phyloP scores from a whole-genome alignment of 2,888 invertebrate species.

The Archips xylosteana region DNA sequence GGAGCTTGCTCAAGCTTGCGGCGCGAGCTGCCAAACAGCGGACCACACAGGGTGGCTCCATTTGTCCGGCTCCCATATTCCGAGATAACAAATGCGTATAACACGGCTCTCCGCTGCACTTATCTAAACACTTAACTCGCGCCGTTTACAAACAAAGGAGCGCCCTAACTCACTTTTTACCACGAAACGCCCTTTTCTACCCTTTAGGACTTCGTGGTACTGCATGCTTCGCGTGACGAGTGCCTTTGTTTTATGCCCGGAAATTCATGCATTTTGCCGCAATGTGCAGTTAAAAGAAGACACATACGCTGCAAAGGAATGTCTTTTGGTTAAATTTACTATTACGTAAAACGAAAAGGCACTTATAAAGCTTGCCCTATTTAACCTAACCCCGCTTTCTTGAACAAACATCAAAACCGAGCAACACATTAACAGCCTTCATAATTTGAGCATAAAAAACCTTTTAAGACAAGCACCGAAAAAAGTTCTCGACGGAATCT shows the following conservation, averaged over 20 bases:
- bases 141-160: conserved; percentile 82
- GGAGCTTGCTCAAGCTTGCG: conserved; percentile 38
- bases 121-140: conserved; percentile 84
- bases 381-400: conserved; percentile 38
- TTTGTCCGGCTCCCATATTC: conserved; percentile 74
- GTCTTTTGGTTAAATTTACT: conserved; percentile 67
- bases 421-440: conserved; percentile 40
- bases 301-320: conserved; percentile 66
- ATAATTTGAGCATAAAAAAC: conserved; percentile 61
- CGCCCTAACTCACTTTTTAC: conserved; percentile 81
- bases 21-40: conserved; percentile 73
- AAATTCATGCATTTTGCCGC: conserved; percentile 78
- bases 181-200: conserved; percentile 77
- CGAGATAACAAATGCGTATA: conserved; percentile 81
- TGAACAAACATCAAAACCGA: conserved; percentile 43
- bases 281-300: conserved; percentile 72
- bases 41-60: conserved; percentile 84
- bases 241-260: conserved; percentile 75
- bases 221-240: conserved; percentile 76
- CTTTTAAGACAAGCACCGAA: conserved; percentile 74
- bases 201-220: conserved; percentile 75
- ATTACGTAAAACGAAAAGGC: conserved; percentile 44
- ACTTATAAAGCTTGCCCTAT: conserved; percentile 37
- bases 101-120: conserved; percentile 78
- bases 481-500: conserved; percentile 70